These are phyloP conservation scores for Seriola aureovittata DNA, from an alignment of 2,113 vertebrate species.

Conservation along the genomic window DNA sequence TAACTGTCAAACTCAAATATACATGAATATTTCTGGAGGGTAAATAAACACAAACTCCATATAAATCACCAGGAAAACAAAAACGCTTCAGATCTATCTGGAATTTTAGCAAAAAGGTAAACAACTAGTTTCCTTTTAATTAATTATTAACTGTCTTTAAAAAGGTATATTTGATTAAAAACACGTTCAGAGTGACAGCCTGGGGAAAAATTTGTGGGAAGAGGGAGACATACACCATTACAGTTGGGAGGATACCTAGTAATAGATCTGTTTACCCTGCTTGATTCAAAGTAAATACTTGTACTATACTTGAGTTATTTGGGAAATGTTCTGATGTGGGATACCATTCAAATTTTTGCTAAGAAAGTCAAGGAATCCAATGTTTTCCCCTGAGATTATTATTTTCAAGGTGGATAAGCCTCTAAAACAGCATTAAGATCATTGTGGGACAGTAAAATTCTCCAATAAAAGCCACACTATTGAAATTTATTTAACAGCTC, in stretches of 20 bases:
- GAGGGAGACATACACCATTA: constrained; percentile 14
- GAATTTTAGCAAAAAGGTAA: constrained; percentile 34
- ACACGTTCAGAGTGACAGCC: constrained; percentile 20
- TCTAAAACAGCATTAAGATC: constrained; percentile 20
- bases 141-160: constrained; percentile 52
- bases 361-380: neutral
- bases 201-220: constrained; percentile 26
- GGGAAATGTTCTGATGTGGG: constrained; percentile 1
- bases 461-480: neutral
- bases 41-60: constrained; percentile 36
- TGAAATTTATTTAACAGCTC: constrained; percentile 19
- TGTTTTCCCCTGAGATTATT: neutral
- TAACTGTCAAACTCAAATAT: constrained; percentile 44
- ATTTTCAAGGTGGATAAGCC: constrained; percentile 19
- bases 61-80: constrained; percentile 4
- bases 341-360: constrained; percentile 32
- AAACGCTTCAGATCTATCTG: constrained; percentile 16
- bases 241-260: neutral
- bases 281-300: constrained; percentile 35
- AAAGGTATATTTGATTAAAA: constrained; percentile 21
- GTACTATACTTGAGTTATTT: neutral
- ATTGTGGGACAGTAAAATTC: constrained; percentile 8
- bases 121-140: constrained; percentile 49
- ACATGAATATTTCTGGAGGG: constrained; percentile 33
- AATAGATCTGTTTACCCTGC: constrained; percentile 21